Evolutionary conservation across 2,797 vertebrate genomes (phyloP).

Genomic region (Avahi laniger): DNA sequence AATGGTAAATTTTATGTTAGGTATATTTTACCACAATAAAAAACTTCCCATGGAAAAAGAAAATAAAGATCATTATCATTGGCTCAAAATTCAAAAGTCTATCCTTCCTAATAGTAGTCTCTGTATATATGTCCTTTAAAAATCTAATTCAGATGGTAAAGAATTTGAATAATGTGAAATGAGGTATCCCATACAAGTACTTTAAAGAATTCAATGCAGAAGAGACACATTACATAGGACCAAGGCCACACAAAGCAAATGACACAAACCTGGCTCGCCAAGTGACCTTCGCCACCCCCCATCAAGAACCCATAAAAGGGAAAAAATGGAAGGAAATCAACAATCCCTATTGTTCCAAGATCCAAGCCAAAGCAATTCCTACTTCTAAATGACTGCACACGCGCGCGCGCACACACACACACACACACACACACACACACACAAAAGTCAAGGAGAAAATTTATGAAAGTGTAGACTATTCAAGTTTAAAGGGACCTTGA

Average conservation of each 20-base stretch:
- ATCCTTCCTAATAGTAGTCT: neutral
- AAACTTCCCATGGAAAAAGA: neutral
- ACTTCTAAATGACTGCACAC: neutral
- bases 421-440: neutral
- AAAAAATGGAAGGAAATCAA: neutral
- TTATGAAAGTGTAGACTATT: neutral
- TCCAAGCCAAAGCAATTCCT: conserved; percentile 11
- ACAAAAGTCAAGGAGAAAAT: neutral
- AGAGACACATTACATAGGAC: neutral
- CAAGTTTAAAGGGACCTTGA: neutral
- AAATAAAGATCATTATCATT: neutral
- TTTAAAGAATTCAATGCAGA: neutral
- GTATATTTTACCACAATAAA: neutral
- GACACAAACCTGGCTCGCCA: neutral
- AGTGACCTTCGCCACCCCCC: neutral
- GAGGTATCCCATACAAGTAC: neutral
- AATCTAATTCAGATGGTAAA: neutral
- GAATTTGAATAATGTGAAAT: neutral
- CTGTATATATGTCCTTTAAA: neutral
- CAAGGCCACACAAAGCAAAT: conserved; percentile 11
- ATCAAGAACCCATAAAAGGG: neutral
- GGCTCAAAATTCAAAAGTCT: neutral
- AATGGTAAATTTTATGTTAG: neutral
- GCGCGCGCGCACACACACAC: too few relatives aligned
- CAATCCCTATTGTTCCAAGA: neutral